These are phyloP conservation scores for Trogon surrucura DNA, from an alignment of 2,113 vertebrate genomes.

Conservation along the genomic window DNA sequence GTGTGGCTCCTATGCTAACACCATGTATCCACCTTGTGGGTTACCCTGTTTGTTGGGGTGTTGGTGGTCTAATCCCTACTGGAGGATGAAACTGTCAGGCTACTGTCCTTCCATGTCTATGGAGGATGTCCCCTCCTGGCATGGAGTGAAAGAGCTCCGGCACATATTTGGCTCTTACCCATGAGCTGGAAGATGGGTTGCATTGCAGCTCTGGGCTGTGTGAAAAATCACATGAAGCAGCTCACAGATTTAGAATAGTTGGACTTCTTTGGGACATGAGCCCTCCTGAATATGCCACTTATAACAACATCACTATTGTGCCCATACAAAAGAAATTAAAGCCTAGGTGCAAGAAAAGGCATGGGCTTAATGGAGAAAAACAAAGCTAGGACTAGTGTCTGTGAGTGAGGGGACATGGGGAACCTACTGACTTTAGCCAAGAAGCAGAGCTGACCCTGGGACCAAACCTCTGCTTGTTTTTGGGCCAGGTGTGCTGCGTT, in stretches of 20 bases:
- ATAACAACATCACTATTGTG: not conserved
- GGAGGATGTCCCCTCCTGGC: not conserved
- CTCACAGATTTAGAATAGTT: not conserved
- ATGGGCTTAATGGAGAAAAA: not conserved
- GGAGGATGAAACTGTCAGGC: not conserved
- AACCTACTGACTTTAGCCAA: not conserved
- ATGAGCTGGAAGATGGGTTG: not conserved
- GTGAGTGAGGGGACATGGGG: not conserved
- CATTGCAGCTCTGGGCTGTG: not conserved
- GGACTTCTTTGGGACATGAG: not conserved
- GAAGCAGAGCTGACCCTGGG: not conserved
- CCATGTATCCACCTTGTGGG: not conserved
- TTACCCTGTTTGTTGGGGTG: not conserved
- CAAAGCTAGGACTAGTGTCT: not conserved
- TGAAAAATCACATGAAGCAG: not conserved
- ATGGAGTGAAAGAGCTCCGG: not conserved
- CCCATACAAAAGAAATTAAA: not conserved
- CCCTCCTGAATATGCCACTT: not conserved
- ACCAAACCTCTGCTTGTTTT: not conserved
- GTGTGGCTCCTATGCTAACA: not conserved
- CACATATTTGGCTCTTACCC: not conserved
- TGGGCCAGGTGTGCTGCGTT: not conserved
- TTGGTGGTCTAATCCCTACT: not conserved
- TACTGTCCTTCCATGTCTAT: not conserved
- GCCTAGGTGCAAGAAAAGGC: not conserved